phyloP scores from a whole-genome alignment of 2,888 invertebrate species.

The Selenia dentaria region DNA sequence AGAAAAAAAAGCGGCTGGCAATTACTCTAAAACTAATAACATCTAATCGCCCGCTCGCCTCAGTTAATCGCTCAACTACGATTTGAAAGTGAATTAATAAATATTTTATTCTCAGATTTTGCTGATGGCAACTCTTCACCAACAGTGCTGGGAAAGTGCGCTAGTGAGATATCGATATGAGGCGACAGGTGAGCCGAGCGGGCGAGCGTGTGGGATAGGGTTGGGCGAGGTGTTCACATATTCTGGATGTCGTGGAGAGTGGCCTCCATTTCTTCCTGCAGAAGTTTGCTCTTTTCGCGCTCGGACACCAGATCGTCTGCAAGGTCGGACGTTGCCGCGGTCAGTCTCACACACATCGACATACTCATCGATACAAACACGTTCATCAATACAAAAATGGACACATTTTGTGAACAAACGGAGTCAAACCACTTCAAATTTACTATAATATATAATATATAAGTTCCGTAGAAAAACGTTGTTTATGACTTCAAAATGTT shows the following conservation, averaged over 20 bases:
- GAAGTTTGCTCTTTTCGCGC: constrained; percentile 97
- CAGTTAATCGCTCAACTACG: constrained; percentile 27
- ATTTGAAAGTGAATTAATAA: constrained; percentile 9
- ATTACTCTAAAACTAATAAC: constrained; percentile 77
- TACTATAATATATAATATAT: no score
- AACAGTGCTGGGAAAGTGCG: constrained; percentile 3
- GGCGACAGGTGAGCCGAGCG: constrained; percentile 36
- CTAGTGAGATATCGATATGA: constrained; percentile 19
- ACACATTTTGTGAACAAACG: no score
- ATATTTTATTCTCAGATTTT: constrained; percentile 1
- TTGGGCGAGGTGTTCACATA: constrained; percentile 89
- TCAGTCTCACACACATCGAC: constrained; percentile 72
- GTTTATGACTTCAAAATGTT: no score
- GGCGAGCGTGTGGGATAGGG: constrained; percentile 39
- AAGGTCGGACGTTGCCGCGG: constrained; percentile 80
- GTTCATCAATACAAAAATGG: constrained; percentile 15
- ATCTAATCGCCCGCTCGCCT: constrained; percentile 67
- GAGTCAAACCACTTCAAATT: no score
- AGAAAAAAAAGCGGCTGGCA: constrained; percentile 76
- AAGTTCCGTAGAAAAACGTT: no score
- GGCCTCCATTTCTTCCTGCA: constrained; percentile 99
- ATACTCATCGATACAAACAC: constrained; percentile 49
- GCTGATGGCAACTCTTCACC: constrained; percentile 10
- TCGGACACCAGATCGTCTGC: constrained; percentile 98
- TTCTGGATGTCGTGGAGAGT: constrained; percentile 99